Percentiles rank a stretch among this genome's conserved stretches.
These are phyloP conservation scores for Nebria salina DNA, from an alignment of 2,888 invertebrate species.

Conservation along the genomic window DNA sequence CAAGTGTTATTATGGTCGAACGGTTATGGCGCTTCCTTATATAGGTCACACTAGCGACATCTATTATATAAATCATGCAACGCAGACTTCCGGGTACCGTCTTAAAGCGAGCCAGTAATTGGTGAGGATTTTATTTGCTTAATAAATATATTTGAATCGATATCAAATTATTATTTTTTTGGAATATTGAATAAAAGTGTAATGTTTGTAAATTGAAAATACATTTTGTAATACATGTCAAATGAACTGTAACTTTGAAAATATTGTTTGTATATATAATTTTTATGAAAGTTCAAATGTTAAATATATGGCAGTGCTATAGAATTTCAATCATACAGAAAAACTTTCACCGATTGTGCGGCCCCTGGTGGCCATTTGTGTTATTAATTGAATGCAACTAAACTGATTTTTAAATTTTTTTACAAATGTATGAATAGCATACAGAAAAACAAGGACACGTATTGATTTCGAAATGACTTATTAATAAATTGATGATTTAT, in stretches of 20 bases:
- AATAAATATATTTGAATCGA: too few species aligned
- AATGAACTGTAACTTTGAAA: not conserved
- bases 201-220: not conserved
- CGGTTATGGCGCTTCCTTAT: not conserved
- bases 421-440: not conserved
- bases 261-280: not conserved
- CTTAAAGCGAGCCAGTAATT: not conserved
- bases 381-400: not conserved
- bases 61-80: not conserved
- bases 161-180: too few species aligned
- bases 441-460: not conserved
- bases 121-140: too few species aligned
- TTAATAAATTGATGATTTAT: too few species aligned
- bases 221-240: not conserved
- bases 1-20: not conserved
- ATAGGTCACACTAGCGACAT: conserved; percentile 1
- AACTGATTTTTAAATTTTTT: not conserved
- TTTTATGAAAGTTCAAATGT: not conserved
- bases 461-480: too few species aligned
- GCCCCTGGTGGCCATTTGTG: not conserved
- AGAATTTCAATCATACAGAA: not conserved
- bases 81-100: not conserved
- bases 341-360: not conserved
- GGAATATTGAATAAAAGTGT: too few species aligned
- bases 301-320: not conserved